Evolutionary conservation across 2,797 vertebrate genomes (phyloP).

Genomic region (Gorsachius magnificus): DNA sequence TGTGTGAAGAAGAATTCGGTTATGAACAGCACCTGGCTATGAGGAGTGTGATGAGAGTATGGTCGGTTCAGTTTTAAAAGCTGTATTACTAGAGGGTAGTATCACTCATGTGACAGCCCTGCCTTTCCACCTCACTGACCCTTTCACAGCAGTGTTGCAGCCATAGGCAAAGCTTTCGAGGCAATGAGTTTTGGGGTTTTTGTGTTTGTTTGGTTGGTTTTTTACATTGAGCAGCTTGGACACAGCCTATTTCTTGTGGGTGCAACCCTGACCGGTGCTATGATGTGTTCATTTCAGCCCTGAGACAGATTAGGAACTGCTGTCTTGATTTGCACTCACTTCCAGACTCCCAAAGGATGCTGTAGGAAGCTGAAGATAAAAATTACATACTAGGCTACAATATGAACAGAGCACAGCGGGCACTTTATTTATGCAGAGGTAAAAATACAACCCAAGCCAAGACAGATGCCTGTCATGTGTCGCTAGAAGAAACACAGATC

Average conservation of each 20-base stretch:
- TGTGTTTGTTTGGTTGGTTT: no score
- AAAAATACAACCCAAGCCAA: not conserved
- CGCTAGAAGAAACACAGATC: not conserved
- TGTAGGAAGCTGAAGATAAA: not conserved
- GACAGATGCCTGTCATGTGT: not conserved
- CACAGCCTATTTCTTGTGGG: not conserved
- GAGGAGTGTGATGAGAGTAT: not conserved
- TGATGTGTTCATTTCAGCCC: not conserved
- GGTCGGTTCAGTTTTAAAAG: not conserved
- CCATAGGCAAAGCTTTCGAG: not conserved
- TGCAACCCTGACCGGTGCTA: not conserved
- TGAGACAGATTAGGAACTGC: not conserved
- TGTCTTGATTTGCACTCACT: not conserved
- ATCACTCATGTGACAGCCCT: not conserved
- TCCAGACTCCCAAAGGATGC: not conserved
- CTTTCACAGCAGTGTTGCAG: not conserved
- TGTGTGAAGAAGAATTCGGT: not conserved
- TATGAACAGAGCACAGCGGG: not conserved
- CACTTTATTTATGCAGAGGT: not conserved
- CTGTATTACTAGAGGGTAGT: not conserved
- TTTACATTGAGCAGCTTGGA: not conserved
- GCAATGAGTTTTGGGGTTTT: not conserved
- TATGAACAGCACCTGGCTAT: not conserved
- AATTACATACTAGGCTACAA: not conserved
- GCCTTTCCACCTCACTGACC: not conserved